Base-by-base conservation (phyloP, 2,797 vertebrate species). In the Ispidina picta region DNA sequence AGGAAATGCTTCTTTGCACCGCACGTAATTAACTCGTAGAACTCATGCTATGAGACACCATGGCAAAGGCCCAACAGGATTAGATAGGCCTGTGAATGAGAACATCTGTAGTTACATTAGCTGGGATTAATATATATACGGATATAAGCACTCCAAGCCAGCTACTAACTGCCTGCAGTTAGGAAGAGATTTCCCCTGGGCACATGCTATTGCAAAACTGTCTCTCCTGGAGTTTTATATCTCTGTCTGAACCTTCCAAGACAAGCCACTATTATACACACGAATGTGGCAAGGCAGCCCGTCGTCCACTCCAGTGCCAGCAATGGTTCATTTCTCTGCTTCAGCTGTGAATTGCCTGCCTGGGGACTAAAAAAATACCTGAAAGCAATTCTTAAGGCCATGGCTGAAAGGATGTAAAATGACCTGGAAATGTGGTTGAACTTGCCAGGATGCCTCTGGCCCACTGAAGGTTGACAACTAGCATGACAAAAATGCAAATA, bases 71-170 rank as follows among this genome's bases (percentile, higher is more conserved):
- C 91, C 95, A 96, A 95, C 89, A 96, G 95, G 94, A 95, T 96
- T 96, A 96, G 95, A 96, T 84, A 74, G 95, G 91, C 65, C 90
- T 71, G 35, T 96, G 94, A 96, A 96, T 95, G 78, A 92, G 95
- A 96, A 96, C 95, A 96, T 96, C 95, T 96, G 95, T 95, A 96
- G 95, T 93, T 96, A 88, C 94, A 95, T 91, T 96, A 91, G 91
- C 91, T 93, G 81, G 94, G 95, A 96, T 96, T 96, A 91, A 96
- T 95, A 95, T 96, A 95, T 93, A 92, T 93, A 91, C 39, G 35
- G 95, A 80, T 92, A 96, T 80, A 91, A 91, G 90, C 88, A 2
- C 89, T 94, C 89, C 81, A 49, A 86, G 92, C 81, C 92, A 96
- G 94, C 92, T 94, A 91, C 88, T 77, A 71, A 86, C 56, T 49